Base-by-base conservation (phyloP, 2,888 invertebrate genomes). In the Sinodicranocentrus sp. region DNA sequence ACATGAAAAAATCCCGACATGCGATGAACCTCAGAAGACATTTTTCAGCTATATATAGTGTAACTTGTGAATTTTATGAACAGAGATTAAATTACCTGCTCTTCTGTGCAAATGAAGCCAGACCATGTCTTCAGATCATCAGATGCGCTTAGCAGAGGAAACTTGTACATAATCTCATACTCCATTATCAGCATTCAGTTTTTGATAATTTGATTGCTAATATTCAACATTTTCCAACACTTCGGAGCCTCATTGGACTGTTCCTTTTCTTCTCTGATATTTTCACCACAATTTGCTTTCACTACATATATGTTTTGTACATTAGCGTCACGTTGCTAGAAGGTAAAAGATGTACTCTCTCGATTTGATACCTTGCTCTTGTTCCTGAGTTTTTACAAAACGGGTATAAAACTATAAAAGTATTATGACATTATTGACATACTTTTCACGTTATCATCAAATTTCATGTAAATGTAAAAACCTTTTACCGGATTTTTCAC, bases 131-230 rank as follows among this genome's bases (percentile, higher is more conserved):
- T 76, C 21, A 67, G 6, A 21, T 79, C 72, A 0, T 79, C 65
- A 57, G 84, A 86, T 10, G 67, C 79, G 13, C 82, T 67, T 15
- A 87, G 21, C n/a, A 87, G 48, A 8, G 86, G 87, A 28, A 79
- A 87, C 10, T 82, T 39, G 48, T 52, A 28, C 82, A 87, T 85
- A 0, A 87, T 70, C 17, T 82, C 52, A 26, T 71, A 61, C 23
- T 67, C 79, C 61, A 71, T 79, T 43, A 43, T 25, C 48, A 48
- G 48, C 10, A 10, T 33, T 6, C 33, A 33, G 33, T 33, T 10
- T 10, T 48, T 48, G 2, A 10, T 48, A 48, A 48, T n/a, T 10
- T n/a, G 33, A 33, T 33, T 48, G 48, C 10, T n/a, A 48, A 2
- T 15, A 48, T 48, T 48, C 5, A 48, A 48, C 15, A 48, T 6